Conservation (phyloP, 2,113 vertebrate species). For the Cheirogaleus medius region DNA sequence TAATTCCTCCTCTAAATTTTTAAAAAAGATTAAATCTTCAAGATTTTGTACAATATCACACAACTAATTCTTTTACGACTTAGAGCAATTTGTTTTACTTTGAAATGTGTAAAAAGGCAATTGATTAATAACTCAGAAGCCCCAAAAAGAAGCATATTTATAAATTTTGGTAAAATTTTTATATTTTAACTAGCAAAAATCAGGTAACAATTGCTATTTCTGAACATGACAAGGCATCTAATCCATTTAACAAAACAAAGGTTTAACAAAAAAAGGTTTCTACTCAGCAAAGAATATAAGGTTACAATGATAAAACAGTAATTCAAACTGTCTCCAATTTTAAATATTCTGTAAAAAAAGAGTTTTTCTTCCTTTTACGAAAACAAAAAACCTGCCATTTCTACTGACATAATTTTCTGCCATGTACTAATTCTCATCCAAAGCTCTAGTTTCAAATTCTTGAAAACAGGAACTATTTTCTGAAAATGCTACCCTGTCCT, state of each 20-base stretch:
- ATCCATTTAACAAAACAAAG: neutral
- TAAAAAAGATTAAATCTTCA: constrained; percentile 10
- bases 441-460: constrained; percentile 9
- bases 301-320: neutral
- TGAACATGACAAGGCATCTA: neutral
- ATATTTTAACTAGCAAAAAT: constrained; percentile 12
- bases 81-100: constrained; percentile 25
- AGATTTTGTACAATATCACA: constrained; percentile 14
- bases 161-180: neutral
- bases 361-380: neutral
- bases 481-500: neutral
- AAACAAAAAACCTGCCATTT: neutral
- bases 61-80: neutral
- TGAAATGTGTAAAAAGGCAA: constrained; percentile 19
- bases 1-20: neutral
- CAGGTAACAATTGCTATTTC: neutral
- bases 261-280: neutral
- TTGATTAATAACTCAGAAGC: neutral
- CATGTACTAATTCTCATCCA: neutral
- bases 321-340: neutral
- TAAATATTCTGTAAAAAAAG: neutral
- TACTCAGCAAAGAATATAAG: neutral
- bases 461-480: neutral
- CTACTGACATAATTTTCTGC: neutral
- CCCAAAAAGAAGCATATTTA: neutral